phyloP scores from a whole-genome alignment of 2,888 invertebrate species.

The Tinea semifulvella region DNA sequence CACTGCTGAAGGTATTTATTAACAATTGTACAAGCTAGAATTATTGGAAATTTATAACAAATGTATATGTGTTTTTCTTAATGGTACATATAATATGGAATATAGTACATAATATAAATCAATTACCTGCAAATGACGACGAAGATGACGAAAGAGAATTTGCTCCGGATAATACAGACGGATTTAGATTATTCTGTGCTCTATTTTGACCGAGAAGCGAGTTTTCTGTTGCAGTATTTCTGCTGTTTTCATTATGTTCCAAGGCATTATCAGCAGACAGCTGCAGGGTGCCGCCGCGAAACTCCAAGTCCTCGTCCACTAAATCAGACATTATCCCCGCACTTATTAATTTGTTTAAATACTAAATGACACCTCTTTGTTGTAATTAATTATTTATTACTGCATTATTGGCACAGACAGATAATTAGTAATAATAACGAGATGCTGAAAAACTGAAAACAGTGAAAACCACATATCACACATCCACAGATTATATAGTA shows the following conservation, averaged over 20 bases:
- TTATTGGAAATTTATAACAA: too few species aligned
- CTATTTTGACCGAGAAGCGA: slow-evolving; percentile 27
- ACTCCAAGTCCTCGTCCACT: slow-evolving; percentile 66
- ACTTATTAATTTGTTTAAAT: neutral
- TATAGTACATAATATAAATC: too few species aligned
- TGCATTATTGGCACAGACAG: neutral
- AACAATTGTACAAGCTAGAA: too few species aligned
- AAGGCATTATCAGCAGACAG: slow-evolving; percentile 38
- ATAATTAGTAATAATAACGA: neutral
- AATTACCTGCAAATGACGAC: slow-evolving; percentile 53
- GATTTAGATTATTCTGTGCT: slow-evolving; percentile 34
- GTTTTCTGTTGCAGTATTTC: slow-evolving; percentile 29
- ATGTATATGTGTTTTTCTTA: too few species aligned
- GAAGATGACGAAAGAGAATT: slow-evolving; percentile 55
- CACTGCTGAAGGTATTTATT: too few species aligned
- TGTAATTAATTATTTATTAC: neutral
- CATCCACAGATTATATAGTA: too few species aligned
- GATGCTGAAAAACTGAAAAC: neutral
- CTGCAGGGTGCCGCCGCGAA: slow-evolving; percentile 63
- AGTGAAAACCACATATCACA: too few species aligned
- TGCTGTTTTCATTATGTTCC: slow-evolving; percentile 26
- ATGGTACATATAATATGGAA: too few species aligned
- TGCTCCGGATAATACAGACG: slow-evolving; percentile 55
- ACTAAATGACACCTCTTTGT: neutral
- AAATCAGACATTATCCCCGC: slow-evolving; percentile 41